phyloP scores from a whole-genome alignment of 2,888 invertebrate genomes.

The Scelioninae gen. 1 region DNA sequence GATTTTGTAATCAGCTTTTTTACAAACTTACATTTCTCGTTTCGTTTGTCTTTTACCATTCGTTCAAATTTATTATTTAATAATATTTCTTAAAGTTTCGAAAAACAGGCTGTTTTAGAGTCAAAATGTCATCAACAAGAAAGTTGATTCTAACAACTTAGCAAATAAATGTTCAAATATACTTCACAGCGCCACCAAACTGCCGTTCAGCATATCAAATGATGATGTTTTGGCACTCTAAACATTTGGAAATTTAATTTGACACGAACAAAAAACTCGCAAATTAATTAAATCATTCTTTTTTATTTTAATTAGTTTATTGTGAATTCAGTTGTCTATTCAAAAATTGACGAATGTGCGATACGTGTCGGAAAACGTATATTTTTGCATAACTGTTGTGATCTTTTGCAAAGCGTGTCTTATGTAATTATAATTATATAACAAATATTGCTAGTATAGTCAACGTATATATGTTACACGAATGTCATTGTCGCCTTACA shows the following conservation, averaged over 20 bases:
- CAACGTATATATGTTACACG: slow-evolving; percentile 76
- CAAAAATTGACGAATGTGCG: slow-evolving; percentile 26
- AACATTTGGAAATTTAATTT: not conserved
- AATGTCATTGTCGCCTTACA: slow-evolving; percentile 77
- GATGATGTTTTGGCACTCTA: slow-evolving; percentile 19
- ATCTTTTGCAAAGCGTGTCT: slow-evolving; percentile 81
- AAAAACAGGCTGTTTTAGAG: not conserved
- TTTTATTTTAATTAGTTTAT: slow-evolving; percentile 5
- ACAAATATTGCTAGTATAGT: slow-evolving; percentile 57
- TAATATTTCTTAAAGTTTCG: not conserved
- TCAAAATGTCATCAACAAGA: not conserved
- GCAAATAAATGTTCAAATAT: not conserved
- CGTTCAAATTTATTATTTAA: not conserved
- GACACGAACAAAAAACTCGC: slow-evolving; percentile 1
- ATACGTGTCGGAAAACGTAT: slow-evolving; percentile 70
- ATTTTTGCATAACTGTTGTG: slow-evolving; percentile 86
- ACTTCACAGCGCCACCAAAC: slow-evolving; percentile 8
- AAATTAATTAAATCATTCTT: slow-evolving; percentile 2
- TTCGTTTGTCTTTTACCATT: not conserved
- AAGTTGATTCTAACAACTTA: slow-evolving; percentile 9
- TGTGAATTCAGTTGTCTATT: not conserved
- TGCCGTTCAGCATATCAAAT: slow-evolving; percentile 45
- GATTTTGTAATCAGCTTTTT: too few species aligned
- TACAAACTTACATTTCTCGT: not conserved
- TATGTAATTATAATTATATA: slow-evolving; percentile 74